These are phyloP conservation scores for Stichopus horrens DNA, from an alignment of 53 echinoderm and acorn worm species.

Conservation along the genomic window DNA sequence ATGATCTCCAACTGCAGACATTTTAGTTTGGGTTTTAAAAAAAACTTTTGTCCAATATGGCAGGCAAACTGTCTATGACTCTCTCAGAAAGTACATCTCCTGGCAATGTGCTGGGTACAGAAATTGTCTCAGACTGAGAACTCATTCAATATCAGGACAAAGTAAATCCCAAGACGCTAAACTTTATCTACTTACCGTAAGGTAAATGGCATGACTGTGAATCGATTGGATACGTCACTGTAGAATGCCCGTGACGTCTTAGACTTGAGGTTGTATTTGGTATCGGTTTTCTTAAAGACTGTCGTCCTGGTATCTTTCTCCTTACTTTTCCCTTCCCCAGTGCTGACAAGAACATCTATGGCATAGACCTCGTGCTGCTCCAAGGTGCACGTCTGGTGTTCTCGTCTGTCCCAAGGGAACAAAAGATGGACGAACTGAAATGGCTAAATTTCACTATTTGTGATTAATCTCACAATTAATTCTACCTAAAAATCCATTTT, in stretches of 20 bases:
- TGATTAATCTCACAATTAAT: no score
- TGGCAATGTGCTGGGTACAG: no score
- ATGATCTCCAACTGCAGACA: no score
- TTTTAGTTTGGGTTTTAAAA: no score
- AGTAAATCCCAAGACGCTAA: no score
- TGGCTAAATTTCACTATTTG: neutral
- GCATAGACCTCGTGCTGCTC: slow-evolving; percentile 92
- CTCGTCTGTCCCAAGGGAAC: slow-evolving; percentile 58
- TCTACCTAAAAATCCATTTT: no score
- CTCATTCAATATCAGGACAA: no score
- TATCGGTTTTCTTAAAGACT: slow-evolving; percentile 82
- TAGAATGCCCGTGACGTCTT: slow-evolving; percentile 69
- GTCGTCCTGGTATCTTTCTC: slow-evolving; percentile 76
- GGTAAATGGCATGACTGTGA: slow-evolving; percentile 83
- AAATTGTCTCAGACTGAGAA: no score
- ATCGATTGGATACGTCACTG: slow-evolving; percentile 66
- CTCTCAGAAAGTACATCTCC: no score
- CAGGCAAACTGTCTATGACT: no score
- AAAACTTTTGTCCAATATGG: no score
- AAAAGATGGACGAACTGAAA: neutral
- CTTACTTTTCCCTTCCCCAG: slow-evolving; percentile 88
- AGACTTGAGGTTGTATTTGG: slow-evolving; percentile 77
- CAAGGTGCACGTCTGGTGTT: slow-evolving; percentile 76
- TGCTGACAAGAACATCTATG: slow-evolving; percentile 79
- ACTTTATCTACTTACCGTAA: slow-evolving; percentile 57